phyloP scores from a whole-genome alignment of 2,888 invertebrate species.

The Drosophila paranaensis region DNA sequence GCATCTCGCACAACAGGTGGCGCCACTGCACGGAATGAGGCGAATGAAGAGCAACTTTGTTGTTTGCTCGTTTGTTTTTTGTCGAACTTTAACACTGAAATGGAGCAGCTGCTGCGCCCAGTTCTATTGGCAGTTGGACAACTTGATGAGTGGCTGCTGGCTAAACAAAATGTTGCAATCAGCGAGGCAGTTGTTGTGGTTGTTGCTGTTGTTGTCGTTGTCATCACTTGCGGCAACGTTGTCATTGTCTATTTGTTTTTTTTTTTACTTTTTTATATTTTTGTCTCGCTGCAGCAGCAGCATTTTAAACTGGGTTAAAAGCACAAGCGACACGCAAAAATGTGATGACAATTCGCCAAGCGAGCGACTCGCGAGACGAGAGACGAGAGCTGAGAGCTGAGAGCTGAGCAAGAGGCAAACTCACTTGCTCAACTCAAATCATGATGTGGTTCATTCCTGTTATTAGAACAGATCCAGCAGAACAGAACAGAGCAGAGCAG shows the following conservation, averaged over 20 bases:
- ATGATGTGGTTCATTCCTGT: constrained; percentile 24
- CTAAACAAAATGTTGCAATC: constrained; percentile 54
- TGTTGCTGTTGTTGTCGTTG: constrained; percentile 26
- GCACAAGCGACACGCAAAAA: constrained; percentile 62
- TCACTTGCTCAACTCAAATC: constrained; percentile 41
- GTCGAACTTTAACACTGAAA: constrained; percentile 9
- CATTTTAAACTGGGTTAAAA: constrained; percentile 63
- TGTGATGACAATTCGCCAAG: constrained; percentile 63
- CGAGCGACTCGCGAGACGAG: constrained; percentile 24
- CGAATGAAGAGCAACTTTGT: constrained; percentile 5
- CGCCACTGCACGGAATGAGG: constrained; percentile 8
- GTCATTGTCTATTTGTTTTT: constrained; percentile 31
- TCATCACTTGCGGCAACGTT: constrained; percentile 55
- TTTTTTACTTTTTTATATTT: not conserved
- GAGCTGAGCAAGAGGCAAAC: constrained; percentile 23
- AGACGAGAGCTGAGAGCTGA: constrained; percentile 12
- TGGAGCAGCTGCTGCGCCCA: constrained; percentile 52
- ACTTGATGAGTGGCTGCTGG: constrained; percentile 49
- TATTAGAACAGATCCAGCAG: constrained; percentile 25
- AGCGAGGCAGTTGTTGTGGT: constrained; percentile 17
- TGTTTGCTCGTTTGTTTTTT: not conserved
- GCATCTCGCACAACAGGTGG: not conserved
- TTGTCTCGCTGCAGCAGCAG: constrained; percentile 41
- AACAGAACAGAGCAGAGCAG: constrained; percentile 2
- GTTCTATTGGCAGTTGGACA: constrained; percentile 55